Conservation (phyloP, 2,888 invertebrate species). For the Crepidodera aurea region DNA sequence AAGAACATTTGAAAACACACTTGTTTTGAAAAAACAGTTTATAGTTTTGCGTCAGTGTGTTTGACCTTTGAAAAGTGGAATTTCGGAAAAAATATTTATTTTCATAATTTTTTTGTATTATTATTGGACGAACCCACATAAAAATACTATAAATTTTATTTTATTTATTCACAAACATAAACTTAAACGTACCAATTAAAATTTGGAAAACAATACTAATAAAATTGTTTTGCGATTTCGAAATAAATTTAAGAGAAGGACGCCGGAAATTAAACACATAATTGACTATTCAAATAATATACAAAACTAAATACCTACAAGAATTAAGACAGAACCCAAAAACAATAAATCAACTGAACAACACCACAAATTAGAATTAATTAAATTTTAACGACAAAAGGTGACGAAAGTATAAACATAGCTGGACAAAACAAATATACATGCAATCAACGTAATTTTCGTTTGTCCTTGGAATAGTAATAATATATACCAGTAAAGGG, state of each 20-base stretch:
- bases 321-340: constrained; percentile 13
- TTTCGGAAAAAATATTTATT: too few relatives aligned
- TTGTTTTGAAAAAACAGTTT: too few relatives aligned
- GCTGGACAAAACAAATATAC: not conserved
- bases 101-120: too few relatives aligned
- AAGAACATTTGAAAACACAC: too few relatives aligned
- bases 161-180: too few relatives aligned
- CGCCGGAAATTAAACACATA: constrained; percentile 6
- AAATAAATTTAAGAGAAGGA: constrained; percentile 6
- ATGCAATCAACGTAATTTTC: too few relatives aligned
- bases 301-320: constrained; percentile 14
- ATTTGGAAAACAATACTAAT: not conserved
- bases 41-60: too few relatives aligned
- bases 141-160: too few relatives aligned
- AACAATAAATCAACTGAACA: constrained; percentile 23
- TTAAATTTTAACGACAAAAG: constrained; percentile 18
- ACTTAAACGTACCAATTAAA: not conserved
- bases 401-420: not conserved
- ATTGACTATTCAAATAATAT: constrained; percentile 10
- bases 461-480: too few relatives aligned
- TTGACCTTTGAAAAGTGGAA: too few relatives aligned
- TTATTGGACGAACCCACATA: too few relatives aligned
- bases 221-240: not conserved
- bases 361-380: constrained; percentile 22
- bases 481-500: too few relatives aligned